These are phyloP conservation scores for Tonatia bakeri DNA, from an alignment of 2,113 vertebrate species.

Conservation along the genomic window DNA sequence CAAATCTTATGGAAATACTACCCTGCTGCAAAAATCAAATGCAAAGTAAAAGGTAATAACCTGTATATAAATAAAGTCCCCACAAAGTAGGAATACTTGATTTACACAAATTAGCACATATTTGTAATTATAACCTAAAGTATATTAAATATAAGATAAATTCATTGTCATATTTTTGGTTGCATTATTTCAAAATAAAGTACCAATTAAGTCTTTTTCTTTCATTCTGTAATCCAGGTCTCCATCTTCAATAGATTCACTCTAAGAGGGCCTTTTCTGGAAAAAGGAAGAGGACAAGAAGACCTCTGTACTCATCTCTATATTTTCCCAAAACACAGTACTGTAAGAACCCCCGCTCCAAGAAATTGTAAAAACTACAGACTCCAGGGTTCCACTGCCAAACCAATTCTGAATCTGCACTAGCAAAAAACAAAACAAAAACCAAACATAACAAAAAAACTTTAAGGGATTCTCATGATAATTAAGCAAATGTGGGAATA, in stretches of 20 bases:
- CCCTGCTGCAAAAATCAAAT: neutral
- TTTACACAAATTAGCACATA: neutral
- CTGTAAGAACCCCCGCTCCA: neutral
- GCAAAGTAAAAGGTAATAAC: neutral
- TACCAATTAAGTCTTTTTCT: neutral
- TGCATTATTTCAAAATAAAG: neutral
- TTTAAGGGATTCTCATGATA: neutral
- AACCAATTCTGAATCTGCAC: neutral
- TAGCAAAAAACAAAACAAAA: neutral
- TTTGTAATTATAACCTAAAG: neutral
- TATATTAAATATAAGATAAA: neutral
- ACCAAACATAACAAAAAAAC: too few species aligned
- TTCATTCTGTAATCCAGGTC: neutral
- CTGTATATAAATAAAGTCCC: neutral
- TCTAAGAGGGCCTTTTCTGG: neutral
- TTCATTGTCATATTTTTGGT: constrained; percentile 9
- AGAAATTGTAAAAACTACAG: neutral
- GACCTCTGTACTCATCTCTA: neutral
- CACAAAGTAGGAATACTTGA: neutral
- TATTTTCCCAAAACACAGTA: neutral
- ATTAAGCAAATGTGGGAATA: neutral
- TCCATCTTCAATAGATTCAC: neutral
- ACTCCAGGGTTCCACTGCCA: neutral
- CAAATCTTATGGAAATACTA: neutral
- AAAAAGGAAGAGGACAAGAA: neutral